Base-by-base conservation (phyloP, 1,140 invertebrate species). In the Bombus consobrinus region DNA sequence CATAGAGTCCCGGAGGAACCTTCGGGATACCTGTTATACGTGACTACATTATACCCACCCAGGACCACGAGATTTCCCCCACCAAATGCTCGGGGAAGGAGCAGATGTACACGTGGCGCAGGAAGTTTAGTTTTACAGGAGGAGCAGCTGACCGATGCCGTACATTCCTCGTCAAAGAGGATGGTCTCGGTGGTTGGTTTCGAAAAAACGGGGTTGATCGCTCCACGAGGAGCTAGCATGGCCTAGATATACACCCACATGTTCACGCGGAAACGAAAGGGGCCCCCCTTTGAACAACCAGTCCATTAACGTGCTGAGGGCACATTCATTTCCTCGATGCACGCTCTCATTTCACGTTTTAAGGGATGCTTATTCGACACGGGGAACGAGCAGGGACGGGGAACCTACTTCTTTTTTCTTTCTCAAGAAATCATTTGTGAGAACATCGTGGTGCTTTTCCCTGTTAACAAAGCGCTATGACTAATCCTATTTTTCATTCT, bases 111-210 rank as follows among this genome's bases (percentile, higher is more conserved):
- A 72, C 78, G 87, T 79, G 87, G 80, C 83, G 22, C 86, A 88
- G 89, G 89, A 90, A 88, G 83, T 91, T 90, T 88, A 90, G 87
- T 83, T 90, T 91, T 88, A 90, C 73, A 88, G 68, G 43, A 86
- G 83, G 83, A 82, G 89, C 89, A 91, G 89, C 89, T 91, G 89
- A 84, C 84, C 68, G 39, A 73, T 47, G 64, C 25, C 34, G 69
- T 18, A 75, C 88, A 87, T 83, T 85, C 78, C 77, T 66, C 39
- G 75, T 82, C 32, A 22, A 53, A 62, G 81, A 89, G 68, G 78
- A 89, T 83, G 76, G 57, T 85, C 85, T 85, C 86, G 66, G 78
- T 85, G 77, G 79, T 87, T 90, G 82, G 28, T 39, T 85, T 69
- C 25, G 53, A 87, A 87, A 86, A 66, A 90, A 87, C 37, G 41